Evolutionary conservation across 2,113 vertebrate genomes (phyloP).

Genomic region (Hydrolagus affinis): DNA sequence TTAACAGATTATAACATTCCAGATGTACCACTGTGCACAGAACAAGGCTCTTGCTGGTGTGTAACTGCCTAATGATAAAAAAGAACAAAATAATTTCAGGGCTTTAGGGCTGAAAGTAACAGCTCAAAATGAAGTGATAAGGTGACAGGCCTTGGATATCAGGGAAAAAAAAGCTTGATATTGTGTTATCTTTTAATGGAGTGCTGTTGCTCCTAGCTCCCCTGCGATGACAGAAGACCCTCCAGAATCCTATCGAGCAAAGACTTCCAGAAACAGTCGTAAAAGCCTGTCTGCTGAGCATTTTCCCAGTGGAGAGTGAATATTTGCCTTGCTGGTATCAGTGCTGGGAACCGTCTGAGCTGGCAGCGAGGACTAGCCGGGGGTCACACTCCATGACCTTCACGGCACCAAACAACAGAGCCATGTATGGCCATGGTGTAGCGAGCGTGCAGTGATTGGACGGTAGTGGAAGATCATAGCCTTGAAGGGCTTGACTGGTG

Average conservation of each 20-base stretch:
- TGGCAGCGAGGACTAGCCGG: constrained; percentile 46
- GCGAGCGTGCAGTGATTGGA: constrained; percentile 55
- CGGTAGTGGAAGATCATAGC: constrained; percentile 37
- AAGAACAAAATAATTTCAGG: constrained; percentile 53
- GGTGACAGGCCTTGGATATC: constrained; percentile 50
- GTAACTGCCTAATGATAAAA: constrained; percentile 48
- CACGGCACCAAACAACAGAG: constrained; percentile 45
- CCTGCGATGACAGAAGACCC: constrained; percentile 48
- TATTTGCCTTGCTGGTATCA: constrained; percentile 50
- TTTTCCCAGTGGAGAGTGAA: constrained; percentile 42
- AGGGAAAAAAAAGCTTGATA: constrained; percentile 34
- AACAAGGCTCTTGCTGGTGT: constrained; percentile 40
- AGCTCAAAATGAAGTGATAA: constrained; percentile 50
- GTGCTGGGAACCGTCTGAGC: constrained; percentile 37
- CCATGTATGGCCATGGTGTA: constrained; percentile 66
- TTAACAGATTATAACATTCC: constrained; percentile 65
- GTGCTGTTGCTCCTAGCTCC: constrained; percentile 43
- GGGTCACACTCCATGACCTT: constrained; percentile 54
- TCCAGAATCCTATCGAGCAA: constrained; percentile 44
- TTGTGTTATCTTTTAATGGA: constrained; percentile 45
- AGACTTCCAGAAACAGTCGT: constrained; percentile 46
- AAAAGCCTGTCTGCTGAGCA: constrained; percentile 33
- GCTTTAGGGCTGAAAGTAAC: constrained; percentile 45
- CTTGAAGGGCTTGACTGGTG: constrained; percentile 54
- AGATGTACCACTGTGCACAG: constrained; percentile 41